Percentiles rank a stretch among this genome's conserved stretches.
These are phyloP conservation scores for Synergus gifuensis DNA, from an alignment of 2,888 invertebrate species.

Conservation along the genomic window DNA sequence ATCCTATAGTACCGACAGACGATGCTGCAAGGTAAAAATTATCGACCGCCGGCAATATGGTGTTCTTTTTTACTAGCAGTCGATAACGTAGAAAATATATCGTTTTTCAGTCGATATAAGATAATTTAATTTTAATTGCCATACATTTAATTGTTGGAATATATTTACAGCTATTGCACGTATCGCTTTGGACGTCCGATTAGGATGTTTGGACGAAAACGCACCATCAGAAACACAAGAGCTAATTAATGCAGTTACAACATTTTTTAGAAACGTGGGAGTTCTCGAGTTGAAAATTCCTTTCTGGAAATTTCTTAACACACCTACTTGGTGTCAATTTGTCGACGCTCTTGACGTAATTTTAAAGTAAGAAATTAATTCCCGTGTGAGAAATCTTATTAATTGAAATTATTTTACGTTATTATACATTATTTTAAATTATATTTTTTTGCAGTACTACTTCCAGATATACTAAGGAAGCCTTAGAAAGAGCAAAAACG, in stretches of 20 bases:
- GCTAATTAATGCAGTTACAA: conserved; percentile 84
- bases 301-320: conserved; percentile 84
- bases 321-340: conserved; percentile 82
- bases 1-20: not conserved
- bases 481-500: conserved; percentile 76
- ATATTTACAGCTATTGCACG: conserved; percentile 81
- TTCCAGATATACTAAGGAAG: conserved; percentile 81
- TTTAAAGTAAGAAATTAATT: conserved; percentile 79
- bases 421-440: not conserved
- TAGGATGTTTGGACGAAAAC: conserved; percentile 82
- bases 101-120: not conserved
- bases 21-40: too few relatives aligned
- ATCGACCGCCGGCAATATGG: too few relatives aligned
- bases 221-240: conserved; percentile 81
- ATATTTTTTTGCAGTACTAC: conserved; percentile 79
- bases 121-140: not conserved
- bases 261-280: conserved; percentile 84
- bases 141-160: not conserved
- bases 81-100: not conserved
- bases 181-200: conserved; percentile 83
- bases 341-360: conserved; percentile 85
- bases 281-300: conserved; percentile 83
- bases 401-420: too few relatives aligned
- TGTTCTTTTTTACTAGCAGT: too few relatives aligned
- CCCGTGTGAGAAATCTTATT: too few relatives aligned